Evolutionary conservation across 2,113 vertebrate species (phyloP).

Genomic region (Gulo gulo): DNA sequence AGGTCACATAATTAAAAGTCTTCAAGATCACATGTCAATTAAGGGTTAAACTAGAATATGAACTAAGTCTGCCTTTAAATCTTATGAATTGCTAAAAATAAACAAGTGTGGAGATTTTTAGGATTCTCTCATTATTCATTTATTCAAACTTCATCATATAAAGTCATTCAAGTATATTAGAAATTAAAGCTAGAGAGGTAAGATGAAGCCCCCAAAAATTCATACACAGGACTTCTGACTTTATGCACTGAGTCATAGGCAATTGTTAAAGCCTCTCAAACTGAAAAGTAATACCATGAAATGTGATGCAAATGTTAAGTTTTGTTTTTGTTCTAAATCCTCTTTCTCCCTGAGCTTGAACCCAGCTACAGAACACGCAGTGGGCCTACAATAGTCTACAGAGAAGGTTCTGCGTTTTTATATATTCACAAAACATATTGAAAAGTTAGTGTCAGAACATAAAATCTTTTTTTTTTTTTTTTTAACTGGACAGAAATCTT

Average conservation of each 20-base stretch:
- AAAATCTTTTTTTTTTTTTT: neutral
- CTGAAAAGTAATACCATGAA: neutral
- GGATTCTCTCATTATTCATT: neutral
- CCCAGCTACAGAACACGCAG: neutral
- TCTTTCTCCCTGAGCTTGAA: neutral
- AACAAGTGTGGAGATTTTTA: neutral
- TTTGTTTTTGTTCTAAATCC: neutral
- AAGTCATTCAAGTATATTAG: neutral
- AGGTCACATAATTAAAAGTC: neutral
- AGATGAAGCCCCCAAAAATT: neutral
- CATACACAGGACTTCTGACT: neutral
- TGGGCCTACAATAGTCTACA: neutral
- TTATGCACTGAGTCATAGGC: accelerated
- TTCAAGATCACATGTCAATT: neutral
- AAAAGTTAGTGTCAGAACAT: neutral
- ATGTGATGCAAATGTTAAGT: neutral
- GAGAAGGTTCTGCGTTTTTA: neutral
- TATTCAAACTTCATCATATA: neutral
- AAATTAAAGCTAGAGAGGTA: neutral
- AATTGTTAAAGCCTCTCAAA: neutral
- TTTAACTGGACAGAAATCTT: neutral
- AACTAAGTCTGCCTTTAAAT: neutral
- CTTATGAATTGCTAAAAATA: neutral
- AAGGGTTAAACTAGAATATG: neutral
- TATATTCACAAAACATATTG: neutral